These are phyloP conservation scores for Hipposideros larvatus DNA, from an alignment of 2,797 vertebrate genomes.

Conservation along the genomic window DNA sequence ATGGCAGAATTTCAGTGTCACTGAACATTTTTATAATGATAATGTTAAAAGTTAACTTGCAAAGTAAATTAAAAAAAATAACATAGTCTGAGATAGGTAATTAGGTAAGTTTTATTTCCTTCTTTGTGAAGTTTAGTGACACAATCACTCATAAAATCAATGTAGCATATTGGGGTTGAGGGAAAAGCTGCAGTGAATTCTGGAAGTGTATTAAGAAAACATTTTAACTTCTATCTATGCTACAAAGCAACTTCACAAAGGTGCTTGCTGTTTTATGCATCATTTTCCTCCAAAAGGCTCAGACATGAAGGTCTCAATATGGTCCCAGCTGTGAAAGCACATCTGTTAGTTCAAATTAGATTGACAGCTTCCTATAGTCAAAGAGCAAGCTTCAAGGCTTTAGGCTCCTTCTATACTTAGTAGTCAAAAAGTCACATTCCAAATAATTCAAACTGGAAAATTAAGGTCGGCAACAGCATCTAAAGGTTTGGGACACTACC, in stretches of 20 bases:
- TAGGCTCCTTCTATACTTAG: constrained; percentile 66
- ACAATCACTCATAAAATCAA: constrained; percentile 25
- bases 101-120: neutral
- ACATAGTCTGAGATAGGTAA: neutral
- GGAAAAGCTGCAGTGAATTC: constrained; percentile 37
- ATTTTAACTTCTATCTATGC: constrained; percentile 69
- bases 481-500: neutral
- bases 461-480: neutral
- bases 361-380: constrained; percentile 83
- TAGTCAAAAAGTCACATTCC: constrained; percentile 77
- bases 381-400: constrained; percentile 81
- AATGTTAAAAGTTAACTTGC: neutral
- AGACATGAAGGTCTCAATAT: constrained; percentile 70
- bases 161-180: neutral
- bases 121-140: neutral
- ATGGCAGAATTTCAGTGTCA: neutral
- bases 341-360: constrained; percentile 83
- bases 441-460: constrained; percentile 73
- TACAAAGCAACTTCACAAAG: constrained; percentile 65
- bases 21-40: neutral
- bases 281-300: constrained; percentile 67
- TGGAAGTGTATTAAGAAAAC: constrained; percentile 66
- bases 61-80: neutral
- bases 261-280: constrained; percentile 77
- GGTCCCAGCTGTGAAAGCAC: constrained; percentile 84